Percentiles rank a stretch among this genome's conserved stretches.
These are phyloP conservation scores for Heliconius sara DNA, from an alignment of 2,888 invertebrate species.

Conservation along the genomic window DNA sequence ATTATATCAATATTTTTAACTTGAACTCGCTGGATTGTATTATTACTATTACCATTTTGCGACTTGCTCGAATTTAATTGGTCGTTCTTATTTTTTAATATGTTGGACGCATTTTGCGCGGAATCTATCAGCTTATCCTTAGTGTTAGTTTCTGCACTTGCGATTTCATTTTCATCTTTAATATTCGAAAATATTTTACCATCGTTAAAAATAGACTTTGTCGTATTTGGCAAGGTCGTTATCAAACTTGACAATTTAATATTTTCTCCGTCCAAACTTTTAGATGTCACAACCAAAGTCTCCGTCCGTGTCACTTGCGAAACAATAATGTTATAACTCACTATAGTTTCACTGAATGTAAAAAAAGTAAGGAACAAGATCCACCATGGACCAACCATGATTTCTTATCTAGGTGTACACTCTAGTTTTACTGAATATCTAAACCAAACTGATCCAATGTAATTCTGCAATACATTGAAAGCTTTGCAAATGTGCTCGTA, in stretches of 20 bases:
- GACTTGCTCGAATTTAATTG: conserved; percentile 8
- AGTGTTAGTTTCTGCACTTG: background rate
- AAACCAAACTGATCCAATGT: background rate
- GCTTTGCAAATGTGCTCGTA: conserved; percentile 55
- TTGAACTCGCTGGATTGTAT: background rate
- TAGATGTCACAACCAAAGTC: conserved; percentile 39
- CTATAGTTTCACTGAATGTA: conserved; percentile 55
- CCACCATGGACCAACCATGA: conserved; percentile 57
- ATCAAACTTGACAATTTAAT: background rate
- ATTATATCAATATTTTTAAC: background rate
- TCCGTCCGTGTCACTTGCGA: conserved; percentile 47
- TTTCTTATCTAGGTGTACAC: conserved; percentile 38
- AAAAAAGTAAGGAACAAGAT: conserved; percentile 56
- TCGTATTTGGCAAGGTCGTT: background rate
- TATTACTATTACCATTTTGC: background rate
- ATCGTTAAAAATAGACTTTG: background rate
- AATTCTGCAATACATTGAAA: conserved; percentile 4
- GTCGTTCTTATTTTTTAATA: background rate
- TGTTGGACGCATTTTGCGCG: background rate
- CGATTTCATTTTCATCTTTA: background rate
- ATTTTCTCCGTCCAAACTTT: conserved; percentile 17
- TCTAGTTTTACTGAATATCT: conserved; percentile 2
- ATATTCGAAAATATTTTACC: background rate
- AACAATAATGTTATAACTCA: conserved; percentile 54
- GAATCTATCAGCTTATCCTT: background rate